Evolutionary conservation across 2,888 invertebrate genomes (phyloP), one percentile per base, ranked within the genome.

Genomic region (Neoascia interrupta): DNA sequence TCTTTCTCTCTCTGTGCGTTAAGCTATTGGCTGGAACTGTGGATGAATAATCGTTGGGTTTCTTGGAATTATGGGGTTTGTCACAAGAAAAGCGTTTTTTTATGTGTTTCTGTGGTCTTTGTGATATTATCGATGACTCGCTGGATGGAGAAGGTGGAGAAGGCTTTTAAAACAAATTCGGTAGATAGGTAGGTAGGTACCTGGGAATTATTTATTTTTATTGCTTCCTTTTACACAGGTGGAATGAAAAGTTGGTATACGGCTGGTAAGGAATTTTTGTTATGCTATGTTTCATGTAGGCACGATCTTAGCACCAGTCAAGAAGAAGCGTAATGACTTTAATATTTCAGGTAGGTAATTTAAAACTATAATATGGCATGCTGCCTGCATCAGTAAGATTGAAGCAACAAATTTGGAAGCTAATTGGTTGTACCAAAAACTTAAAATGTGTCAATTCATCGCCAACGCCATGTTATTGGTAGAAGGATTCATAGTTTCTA

Each of bases 61-160:
- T 76, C 76, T 64, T 64, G 64, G 76, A 76, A 76, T 34, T 28
- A 13, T 43, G 54, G 45, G 61, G 68, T 73, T 51, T 73, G 79
- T 79, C 72, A 79, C 68, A 73, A 61, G 51, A 26, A 61, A 45
- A 60, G 6, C 15, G 11, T 28, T 53, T 74, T 73, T 74, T 69
- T 47, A 4, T 53, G 13, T 49, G 26, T 36, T 34, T 63, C 19
- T 36, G n/a, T n/a, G 26, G 60, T 63, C 70, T 81, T 79, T 64
- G 61, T 70, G 61, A 54, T 56, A 43, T 37, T 15, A 31, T n/a
- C n/a, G 63, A 70, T 81, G 75, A 75, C 75, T 81, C 75, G 75
- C 6, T 37, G 56, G 26, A 21, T 18, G 6, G 31, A 10, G n/a
- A n/a, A n/a, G n/a, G n/a, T 13, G 39, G 19, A 23, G 15, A 23